Base-by-base conservation (phyloP, 2,113 vertebrate species). In the Phyllopteryx taeniolatus region DNA sequence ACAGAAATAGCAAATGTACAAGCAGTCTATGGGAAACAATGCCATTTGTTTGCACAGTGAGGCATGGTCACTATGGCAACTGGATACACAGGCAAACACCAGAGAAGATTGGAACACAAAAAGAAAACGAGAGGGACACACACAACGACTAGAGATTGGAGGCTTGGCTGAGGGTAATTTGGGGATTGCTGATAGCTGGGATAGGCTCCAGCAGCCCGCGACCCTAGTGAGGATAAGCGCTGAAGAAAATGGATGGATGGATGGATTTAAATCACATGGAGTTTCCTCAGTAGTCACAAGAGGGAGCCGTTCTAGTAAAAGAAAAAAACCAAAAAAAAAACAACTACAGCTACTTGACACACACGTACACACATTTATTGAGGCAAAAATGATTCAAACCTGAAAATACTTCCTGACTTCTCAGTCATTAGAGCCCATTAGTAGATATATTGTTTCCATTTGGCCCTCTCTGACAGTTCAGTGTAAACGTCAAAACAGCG, bases 211-310 rank as follows among this genome's bases (percentile, higher is more conserved):
- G 27, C 27, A 27, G 27, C 27, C 27, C 27, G 27, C 27, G 27
- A 27, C 27, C 27, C 27, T 27, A 27, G 27, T 27, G 27, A 27
- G 27, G 27, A 27, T 27, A 27, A 27, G 27, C 27, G 27, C 27
- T 27, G 27, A 27, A 27, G 27, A 27, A 27, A 27, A 27, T 27
- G 1, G 27, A 27, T 27, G 27, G 27, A 27, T 27, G 27, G 27
- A 27, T 27, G 27, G 27, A 1, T 63, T 8, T 47, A 31, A 67
- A 62, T 69, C 42, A 57, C 49, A 31, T 42, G 54, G 64, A 56
- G 67, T 67, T 73, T 78, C 56, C 12, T 70, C 47, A 64, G 61
- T 8, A 49, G 71, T 59, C 5, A 42, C 62, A 59, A 46, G 46
- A 49, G 12, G 72, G 27, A 35, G 63, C 42, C 42, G 56, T 46